Base-by-base conservation (phyloP, 2,113 vertebrate genomes). In the Heliornis fulica region DNA sequence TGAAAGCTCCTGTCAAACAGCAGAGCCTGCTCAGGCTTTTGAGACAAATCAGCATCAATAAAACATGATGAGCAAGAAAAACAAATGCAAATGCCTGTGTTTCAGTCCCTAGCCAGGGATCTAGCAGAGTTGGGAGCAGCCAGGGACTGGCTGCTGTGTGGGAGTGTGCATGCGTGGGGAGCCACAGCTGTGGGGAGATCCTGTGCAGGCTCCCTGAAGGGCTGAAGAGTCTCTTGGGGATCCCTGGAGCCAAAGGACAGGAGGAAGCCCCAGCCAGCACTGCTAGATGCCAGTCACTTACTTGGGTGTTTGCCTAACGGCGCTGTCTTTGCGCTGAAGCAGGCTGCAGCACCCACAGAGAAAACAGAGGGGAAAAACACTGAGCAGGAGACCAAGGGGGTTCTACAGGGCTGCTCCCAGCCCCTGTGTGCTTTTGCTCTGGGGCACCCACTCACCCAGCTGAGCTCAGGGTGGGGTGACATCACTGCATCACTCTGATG, bases 31-130 rank as follows among this genome's bases (percentile, higher is more conserved):
- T 90, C 76, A 56, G 85, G 92, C 71, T 41, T 94, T 94, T 94
- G 95, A 96, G 90, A 71, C 89, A 93, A 95, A 96, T 85, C 70
- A 69, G 40, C 88, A 95, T 96, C 91, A 96, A 96, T 95, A 97
- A 97, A 97, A 95, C 74, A 96, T 65, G 86, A 96, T 71, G 91
- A 96, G 89, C 89, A 94, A 89, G 93, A 94, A 91, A 94, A 96
- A 91, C 89, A 96, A 97, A 95, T 90, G 93, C 95, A 94, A 93
- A 94, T 94, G 91, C 40, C 48, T 70, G 51, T 65, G 77, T 95
- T 93, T 97, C 85, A 87, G 86, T 94, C 91, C 89, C 61, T 88
- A 94, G 74, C 60, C 41, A 90, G 83, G 77, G 64, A 87, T 84
- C 17, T 92, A 82, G 87, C 80, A 78, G 91, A 93, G 76, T 88